A percentile compares a stretch with the other conserved stretches of the same genome.
phyloP scores from a whole-genome alignment of 2,797 vertebrate species.

The Paguma larvata region DNA sequence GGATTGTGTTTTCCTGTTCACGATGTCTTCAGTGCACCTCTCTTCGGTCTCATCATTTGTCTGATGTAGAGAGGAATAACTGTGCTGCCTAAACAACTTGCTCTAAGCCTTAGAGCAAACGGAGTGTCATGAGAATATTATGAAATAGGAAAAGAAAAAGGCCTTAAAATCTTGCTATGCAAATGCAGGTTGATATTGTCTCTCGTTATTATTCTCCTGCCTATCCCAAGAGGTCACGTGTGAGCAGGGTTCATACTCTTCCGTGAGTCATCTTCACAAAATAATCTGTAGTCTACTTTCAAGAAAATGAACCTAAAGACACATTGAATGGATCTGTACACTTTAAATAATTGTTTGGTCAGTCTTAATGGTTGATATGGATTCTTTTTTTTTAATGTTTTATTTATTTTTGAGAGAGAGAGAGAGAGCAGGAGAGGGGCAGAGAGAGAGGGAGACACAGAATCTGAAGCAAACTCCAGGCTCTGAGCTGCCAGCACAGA shows the following conservation, averaged over 20 bases:
- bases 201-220: not conserved
- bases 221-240: not conserved
- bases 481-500: too few relatives aligned
- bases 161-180: not conserved
- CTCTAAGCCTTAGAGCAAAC: too few relatives aligned
- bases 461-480: too few relatives aligned
- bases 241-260: not conserved
- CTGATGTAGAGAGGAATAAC: not conserved
- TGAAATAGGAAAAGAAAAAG: not conserved
- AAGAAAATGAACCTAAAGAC: not conserved
- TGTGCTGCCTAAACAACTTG: not conserved
- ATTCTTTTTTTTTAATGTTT: not conserved
- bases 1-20: not conserved
- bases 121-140: not conserved
- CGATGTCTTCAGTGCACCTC: not conserved
- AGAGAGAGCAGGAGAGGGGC: too few relatives aligned
- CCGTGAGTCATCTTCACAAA: not conserved
- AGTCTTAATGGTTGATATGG: not conserved
- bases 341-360: not conserved
- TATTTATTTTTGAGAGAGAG: too few relatives aligned
- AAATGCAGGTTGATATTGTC: not conserved
- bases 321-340: not conserved
- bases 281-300: not conserved
- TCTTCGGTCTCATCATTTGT: conserved; percentile 36
- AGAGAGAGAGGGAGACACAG: too few relatives aligned